Evolutionary conservation across 2,888 invertebrate genomes (phyloP).

Genomic region (Meta bourneti): DNA sequence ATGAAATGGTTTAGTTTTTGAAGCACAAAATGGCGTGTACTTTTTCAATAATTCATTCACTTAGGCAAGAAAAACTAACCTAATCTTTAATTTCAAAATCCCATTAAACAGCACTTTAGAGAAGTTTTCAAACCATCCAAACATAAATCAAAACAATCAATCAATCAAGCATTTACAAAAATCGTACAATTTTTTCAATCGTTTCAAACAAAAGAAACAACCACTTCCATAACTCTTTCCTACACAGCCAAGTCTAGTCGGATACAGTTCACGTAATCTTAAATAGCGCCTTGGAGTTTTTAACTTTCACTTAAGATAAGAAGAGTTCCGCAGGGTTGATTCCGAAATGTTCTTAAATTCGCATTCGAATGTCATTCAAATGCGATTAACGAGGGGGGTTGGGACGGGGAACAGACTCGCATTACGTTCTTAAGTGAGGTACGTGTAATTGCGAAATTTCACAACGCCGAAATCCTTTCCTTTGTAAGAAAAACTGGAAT

Average conservation of each 20-base stretch:
- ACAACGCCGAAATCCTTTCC: background rate
- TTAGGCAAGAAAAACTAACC: too few relatives aligned
- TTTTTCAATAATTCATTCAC: too few relatives aligned
- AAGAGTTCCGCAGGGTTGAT: slow-evolving; percentile 48
- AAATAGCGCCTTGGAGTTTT: slow-evolving; percentile 18
- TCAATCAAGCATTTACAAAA: background rate
- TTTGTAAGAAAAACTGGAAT: background rate
- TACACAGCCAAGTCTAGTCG: background rate
- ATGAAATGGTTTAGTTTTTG: too few relatives aligned
- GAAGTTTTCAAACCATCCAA: background rate
- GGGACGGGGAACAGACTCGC: slow-evolving; percentile 8
- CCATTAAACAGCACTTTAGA: background rate
- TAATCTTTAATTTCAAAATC: background rate
- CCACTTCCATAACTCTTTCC: background rate
- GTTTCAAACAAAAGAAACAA: too few relatives aligned
- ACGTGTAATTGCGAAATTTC: background rate
- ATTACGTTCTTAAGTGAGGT: slow-evolving; percentile 10
- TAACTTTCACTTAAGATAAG: slow-evolving; percentile 66
- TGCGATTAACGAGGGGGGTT: slow-evolving; percentile 45
- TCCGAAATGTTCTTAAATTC: slow-evolving; percentile 63
- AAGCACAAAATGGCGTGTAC: too few relatives aligned
- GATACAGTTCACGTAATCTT: background rate
- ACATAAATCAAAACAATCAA: background rate
- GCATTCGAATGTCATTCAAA: slow-evolving; percentile 67
- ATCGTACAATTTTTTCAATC: background rate